Conservation (phyloP, 2,888 invertebrate genomes). For the Rambutsinella grinnellia region DNA sequence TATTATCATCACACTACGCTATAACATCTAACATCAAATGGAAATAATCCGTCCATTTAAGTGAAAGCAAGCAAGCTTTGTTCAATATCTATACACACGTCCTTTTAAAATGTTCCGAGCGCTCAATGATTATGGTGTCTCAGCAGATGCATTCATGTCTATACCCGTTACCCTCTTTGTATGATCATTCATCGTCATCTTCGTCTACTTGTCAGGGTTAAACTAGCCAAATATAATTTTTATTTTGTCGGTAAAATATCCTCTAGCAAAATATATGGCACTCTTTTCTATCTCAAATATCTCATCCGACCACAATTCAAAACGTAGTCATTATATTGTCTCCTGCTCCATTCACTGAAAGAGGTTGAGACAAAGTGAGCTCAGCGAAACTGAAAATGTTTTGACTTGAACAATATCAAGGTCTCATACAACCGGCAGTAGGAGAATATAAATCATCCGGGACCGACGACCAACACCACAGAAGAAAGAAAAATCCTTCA, state of each 20-base stretch:
- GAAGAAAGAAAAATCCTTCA: not conserved
- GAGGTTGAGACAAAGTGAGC: conserved; percentile 30
- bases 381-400: conserved; percentile 34
- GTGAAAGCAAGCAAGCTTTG: not conserved
- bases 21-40: not conserved
- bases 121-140: not conserved
- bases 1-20: not conserved
- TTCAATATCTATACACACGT: not conserved
- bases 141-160: not conserved
- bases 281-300: not conserved
- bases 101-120: no score
- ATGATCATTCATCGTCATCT: conserved; percentile 41
- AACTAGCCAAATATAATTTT: not conserved
- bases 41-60: not conserved
- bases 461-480: not conserved
- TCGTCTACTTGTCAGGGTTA: not conserved
- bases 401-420: conserved; percentile 47
- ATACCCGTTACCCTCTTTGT: conserved; percentile 8
- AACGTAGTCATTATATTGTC: not conserved
- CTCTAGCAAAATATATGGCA: no score
- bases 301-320: not conserved
- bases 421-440: conserved; percentile 33
- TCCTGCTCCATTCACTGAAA: not conserved
- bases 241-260: no score
- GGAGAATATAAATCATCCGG: conserved; percentile 34